phyloP scores from a whole-genome alignment of 2,113 vertebrate species.

The Leptosomus discolor region DNA sequence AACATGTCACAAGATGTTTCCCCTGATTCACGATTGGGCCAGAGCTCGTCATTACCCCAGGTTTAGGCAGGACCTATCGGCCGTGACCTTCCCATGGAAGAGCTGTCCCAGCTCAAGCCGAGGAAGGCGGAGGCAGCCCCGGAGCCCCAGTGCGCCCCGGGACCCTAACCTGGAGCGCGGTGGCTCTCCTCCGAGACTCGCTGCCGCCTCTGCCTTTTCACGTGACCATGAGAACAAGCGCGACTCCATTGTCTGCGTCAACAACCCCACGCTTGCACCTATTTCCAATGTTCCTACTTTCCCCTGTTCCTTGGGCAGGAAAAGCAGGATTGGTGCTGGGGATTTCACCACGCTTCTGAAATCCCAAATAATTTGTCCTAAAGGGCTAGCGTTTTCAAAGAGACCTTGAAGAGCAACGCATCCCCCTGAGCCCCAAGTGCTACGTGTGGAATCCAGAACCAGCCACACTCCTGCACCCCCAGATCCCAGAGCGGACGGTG shows the following conservation, averaged over 20 bases:
- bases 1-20: neutral
- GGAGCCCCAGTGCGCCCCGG: fast-evolving
- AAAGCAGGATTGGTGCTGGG: neutral
- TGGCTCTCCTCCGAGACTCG: neutral
- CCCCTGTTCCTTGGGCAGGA: neutral
- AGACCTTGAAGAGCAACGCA: neutral
- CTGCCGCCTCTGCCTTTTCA: neutral
- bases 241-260: neutral
- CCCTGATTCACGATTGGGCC: neutral
- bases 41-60: neutral
- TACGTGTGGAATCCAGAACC: neutral
- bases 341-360: neutral
- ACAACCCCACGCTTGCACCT: neutral
- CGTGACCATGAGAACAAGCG: neutral
- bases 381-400: neutral
- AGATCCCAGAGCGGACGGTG: neutral
- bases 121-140: neutral
- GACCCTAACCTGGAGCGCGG: neutral
- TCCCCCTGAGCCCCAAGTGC: neutral
- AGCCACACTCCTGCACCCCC: neutral
- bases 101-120: neutral
- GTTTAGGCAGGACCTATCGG: too few relatives aligned
- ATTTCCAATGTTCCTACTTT: neutral
- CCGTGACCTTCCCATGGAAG: neutral
- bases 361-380: neutral